Evolutionary conservation across 2,888 invertebrate species (phyloP), one percentile per base, ranked within the genome.

Genomic region (Nomada fabriciana): DNA sequence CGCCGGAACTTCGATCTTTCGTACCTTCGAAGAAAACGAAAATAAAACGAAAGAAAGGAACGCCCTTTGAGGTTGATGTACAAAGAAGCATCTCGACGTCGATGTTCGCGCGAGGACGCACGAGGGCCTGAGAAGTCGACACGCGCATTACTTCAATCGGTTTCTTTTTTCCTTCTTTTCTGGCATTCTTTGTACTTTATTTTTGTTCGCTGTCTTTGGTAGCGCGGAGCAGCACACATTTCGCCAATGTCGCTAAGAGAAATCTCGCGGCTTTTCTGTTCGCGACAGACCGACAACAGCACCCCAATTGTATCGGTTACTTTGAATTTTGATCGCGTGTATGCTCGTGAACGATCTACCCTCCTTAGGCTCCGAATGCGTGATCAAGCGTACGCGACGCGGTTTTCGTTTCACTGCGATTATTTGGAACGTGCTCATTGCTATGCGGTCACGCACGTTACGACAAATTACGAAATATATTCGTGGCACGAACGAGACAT

Each of bases 101-200:
- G 86, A 79, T 75, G 82, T 88, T 84, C 84, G 87, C 84, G 75
- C 84, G 84, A 80, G 82, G 82, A 84, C 83, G 84, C 83, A 80
- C 83, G 86, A 88, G 80, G 88, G 87, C 87, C 87, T 87, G 88
- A 88, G 25, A 67, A 83, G 70, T 83, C 84, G 88, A 80, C 70
- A 70, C 63, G 68, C 73, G 57, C 68, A 15, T 43, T 69, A 47
- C 53, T 59, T 60, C 18, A 42, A 47, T 42, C 47, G 20, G 10
- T 15, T 43, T 20, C 15, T 15, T 42, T 23, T n/a, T 55, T 25
- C 1, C 36, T 9, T 25, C 15, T 36, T 20, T 18, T 29, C 23
- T 10, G 5, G 7, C 15, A 55, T 0, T 23, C 11, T 25, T 2
- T n/a, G n/a, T n/a, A n/a, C 36, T 36, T 1, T 23, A 5, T 25